phyloP scores from a whole-genome alignment of 2,113 vertebrate species.

The Carassius gibelio region DNA sequence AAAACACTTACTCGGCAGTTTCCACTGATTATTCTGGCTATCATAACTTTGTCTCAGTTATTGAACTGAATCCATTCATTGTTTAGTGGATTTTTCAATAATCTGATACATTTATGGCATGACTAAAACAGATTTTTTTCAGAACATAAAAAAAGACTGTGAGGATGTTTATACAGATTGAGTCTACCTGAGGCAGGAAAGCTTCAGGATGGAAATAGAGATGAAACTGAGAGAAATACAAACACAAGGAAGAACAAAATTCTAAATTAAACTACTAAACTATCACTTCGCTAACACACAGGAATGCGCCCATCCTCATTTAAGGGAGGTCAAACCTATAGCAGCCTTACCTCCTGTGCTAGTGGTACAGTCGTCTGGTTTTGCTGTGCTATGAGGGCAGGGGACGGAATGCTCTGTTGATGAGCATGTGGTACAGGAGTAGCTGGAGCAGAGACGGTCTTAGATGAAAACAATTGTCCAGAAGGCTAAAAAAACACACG shows the following conservation, averaged over 20 bases:
- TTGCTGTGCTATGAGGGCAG: slow-evolving; percentile 55
- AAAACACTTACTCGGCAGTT: background rate
- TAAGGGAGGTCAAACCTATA: background rate
- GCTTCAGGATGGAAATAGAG: slow-evolving; percentile 67
- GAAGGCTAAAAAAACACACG: slow-evolving; percentile 60
- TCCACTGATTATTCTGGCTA: background rate
- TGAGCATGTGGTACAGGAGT: slow-evolving; percentile 62
- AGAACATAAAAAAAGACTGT: slow-evolving; percentile 25
- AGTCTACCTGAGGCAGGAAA: slow-evolving; percentile 70
- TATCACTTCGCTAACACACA: slow-evolving; percentile 30
- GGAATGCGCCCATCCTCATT: slow-evolving; percentile 5
- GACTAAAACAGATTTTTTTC: background rate
- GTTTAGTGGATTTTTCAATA: background rate
- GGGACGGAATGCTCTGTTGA: slow-evolving; percentile 63
- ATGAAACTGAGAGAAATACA: slow-evolving; percentile 67
- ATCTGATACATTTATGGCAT: background rate
- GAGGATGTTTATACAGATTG: slow-evolving; percentile 41
- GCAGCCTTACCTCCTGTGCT: slow-evolving; percentile 61
- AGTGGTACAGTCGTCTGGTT: slow-evolving; percentile 65
- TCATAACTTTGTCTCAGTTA: background rate
- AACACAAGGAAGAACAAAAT: slow-evolving; percentile 60
- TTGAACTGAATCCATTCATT: too few species aligned
- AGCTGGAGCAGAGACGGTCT: slow-evolving; percentile 69
- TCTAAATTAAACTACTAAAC: slow-evolving; percentile 62
- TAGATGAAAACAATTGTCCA: slow-evolving; percentile 41